Base-by-base conservation (phyloP, 2,888 invertebrate genomes). In the Eristalis pertinax region DNA sequence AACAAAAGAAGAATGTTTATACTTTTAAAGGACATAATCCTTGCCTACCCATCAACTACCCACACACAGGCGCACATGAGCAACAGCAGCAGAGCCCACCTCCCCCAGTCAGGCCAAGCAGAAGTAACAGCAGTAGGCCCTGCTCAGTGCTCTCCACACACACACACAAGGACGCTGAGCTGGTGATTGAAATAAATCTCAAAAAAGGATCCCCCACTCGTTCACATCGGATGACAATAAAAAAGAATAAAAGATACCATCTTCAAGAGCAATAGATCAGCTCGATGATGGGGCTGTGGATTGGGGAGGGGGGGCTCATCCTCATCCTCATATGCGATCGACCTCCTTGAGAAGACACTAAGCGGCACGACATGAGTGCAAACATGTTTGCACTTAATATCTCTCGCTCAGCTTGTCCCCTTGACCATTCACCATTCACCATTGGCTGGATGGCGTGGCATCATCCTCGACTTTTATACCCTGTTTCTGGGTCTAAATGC, bases 361-460 rank as follows among this genome's bases (percentile, higher is more conserved):
- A 82, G 76, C 75, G 70, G 82, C 82, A 82, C 76, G 82, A 82
- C 82, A 82, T 76, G 82, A 82, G 76, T 76, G 76, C 82, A 82
- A 76, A 76, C 76, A 82, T 82, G 82, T 82, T 82, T 82, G 82
- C 76, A 82, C 76, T 82, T 82, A 82, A 76, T 82, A 77, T 72
- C 82, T 72, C 82, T 65, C 60, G 56, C 22, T 69, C 69, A 41
- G 19, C 58, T 41, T 38, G 58, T 60, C 67, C 35, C 65, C 56
- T 56, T 69, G 69, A 73, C 73, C 72, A 32, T 43, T 13, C 35
- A 13, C 26, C 19, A 50, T 62, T 29, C 32, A 1, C 15, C 1
- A 15, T 10, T n/a, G n/a, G 26, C 2, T 26, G 26, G n/a, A n/a
- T 35, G 32, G 35, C 24, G 7, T 26, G 43, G 24, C 26, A 72